Conservation (phyloP, 2,797 vertebrate species). For the Sparidentex hasta region DNA sequence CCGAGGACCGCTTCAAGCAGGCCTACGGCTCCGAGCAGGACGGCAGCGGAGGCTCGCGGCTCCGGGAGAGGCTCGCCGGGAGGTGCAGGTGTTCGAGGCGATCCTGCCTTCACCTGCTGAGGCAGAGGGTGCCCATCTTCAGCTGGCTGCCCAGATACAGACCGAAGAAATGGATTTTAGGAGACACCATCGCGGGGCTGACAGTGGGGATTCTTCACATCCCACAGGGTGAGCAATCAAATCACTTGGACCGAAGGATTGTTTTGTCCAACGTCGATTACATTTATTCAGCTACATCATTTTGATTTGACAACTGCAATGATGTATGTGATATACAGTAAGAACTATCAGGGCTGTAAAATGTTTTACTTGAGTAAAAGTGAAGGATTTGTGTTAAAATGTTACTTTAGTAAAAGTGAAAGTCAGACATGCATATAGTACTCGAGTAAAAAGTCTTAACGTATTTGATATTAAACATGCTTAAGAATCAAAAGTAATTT, state of each 20-base stretch:
- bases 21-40: slow-evolving; percentile 82
- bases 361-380: too few species aligned
- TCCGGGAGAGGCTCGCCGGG: slow-evolving; percentile 75
- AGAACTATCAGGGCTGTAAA: too few species aligned
- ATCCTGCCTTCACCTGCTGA: slow-evolving; percentile 84
- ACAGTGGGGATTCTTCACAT: slow-evolving; percentile 95
- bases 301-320: too few species aligned
- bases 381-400: too few species aligned
- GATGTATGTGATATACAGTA: too few species aligned
- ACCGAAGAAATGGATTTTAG: slow-evolving; percentile 90
- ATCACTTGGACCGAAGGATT: not conserved
- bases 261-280: not conserved
- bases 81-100: slow-evolving; percentile 85
- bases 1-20: slow-evolving; percentile 89
- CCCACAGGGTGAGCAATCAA: slow-evolving; percentile 89
- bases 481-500: too few species aligned
- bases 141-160: slow-evolving; percentile 91
- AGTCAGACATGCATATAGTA: too few species aligned
- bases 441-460: too few species aligned
- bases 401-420: too few species aligned
- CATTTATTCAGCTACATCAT: not conserved
- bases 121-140: slow-evolving; percentile 86
- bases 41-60: slow-evolving; percentile 56
- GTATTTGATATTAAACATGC: too few species aligned
- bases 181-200: slow-evolving; percentile 90